Conservation (phyloP, 2,888 invertebrate species). For the Iphiclides podalirius region DNA sequence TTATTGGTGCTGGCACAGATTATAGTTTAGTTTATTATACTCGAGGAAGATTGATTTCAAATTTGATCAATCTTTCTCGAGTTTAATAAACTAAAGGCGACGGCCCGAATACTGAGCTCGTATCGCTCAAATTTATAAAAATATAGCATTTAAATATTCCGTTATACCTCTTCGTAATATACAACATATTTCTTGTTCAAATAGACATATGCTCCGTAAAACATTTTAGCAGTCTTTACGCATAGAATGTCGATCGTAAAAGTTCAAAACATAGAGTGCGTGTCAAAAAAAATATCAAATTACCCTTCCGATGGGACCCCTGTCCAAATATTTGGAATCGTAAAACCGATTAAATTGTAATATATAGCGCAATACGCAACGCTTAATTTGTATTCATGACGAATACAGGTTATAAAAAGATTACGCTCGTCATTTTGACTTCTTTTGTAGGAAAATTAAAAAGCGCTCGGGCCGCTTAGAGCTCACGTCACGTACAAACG, state of each 20-base stretch:
- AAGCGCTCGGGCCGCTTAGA: slow-evolving; percentile 57
- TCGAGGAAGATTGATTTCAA: too few species aligned
- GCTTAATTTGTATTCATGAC: slow-evolving; percentile 70
- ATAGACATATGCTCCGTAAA: too few species aligned
- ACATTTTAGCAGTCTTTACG: slow-evolving; percentile 66
- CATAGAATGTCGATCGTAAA: slow-evolving; percentile 72
- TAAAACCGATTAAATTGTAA: slow-evolving; percentile 74
- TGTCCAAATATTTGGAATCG: slow-evolving; percentile 78
- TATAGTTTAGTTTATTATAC: too few species aligned
- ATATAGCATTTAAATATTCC: too few species aligned
- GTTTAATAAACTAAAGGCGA: too few species aligned
- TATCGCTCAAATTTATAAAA: too few species aligned
- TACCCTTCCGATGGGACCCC: slow-evolving; percentile 69
- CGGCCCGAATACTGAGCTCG: too few species aligned
- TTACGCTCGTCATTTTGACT: slow-evolving; percentile 67
- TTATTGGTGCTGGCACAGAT: too few species aligned
- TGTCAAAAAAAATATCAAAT: slow-evolving; percentile 71
- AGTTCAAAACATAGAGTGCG: slow-evolving; percentile 58
- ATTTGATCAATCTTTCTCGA: too few species aligned
- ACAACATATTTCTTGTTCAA: too few species aligned
- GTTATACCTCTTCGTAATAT: too few species aligned
- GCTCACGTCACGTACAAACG: slow-evolving; percentile 66
- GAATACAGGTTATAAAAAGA: slow-evolving; percentile 66
- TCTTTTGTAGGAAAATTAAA: slow-evolving; percentile 70
- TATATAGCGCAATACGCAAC: slow-evolving; percentile 71